Conservation (phyloP, 2,888 invertebrate genomes). For the Eupithecia subfuscata region DNA sequence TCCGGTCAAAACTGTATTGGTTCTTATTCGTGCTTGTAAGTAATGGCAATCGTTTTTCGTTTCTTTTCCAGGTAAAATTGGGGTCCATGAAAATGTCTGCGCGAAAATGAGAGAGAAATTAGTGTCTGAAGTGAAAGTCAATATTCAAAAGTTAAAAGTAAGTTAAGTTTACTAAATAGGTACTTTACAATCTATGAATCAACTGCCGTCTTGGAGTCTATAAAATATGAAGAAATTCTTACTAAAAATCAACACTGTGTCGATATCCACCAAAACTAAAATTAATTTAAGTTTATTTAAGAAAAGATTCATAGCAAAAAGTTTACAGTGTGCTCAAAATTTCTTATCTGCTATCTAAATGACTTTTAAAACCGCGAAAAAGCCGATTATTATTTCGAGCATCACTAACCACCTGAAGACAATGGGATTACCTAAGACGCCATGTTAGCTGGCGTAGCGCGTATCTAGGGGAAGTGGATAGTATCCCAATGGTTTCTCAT, state of each 20-base stretch:
- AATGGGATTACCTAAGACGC: neutral
- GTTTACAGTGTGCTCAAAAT: too few relatives aligned
- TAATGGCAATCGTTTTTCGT: neutral
- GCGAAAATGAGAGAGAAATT: conserved; percentile 92
- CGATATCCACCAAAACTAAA: too few relatives aligned
- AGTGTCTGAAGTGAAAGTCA: conserved; percentile 90
- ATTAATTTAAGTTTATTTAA: too few relatives aligned
- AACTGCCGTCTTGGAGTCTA: too few relatives aligned
- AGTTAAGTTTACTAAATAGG: conserved; percentile 20
- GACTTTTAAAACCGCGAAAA: too few relatives aligned
- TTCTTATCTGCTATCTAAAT: too few relatives aligned
- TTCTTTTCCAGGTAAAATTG: conserved; percentile 80
- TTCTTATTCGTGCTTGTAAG: neutral
- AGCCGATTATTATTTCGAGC: too few relatives aligned
- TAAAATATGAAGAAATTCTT: too few relatives aligned
- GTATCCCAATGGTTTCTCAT: neutral
- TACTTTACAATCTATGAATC: too few relatives aligned
- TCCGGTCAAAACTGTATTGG: neutral
- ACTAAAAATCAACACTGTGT: too few relatives aligned
- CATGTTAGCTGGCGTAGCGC: neutral
- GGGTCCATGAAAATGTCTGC: conserved; percentile 91
- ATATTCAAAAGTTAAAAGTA: conserved; percentile 90
- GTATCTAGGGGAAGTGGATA: neutral
- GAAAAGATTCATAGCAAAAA: too few relatives aligned
- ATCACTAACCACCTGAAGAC: too few relatives aligned